Evolutionary conservation across 1,140 invertebrate genomes (phyloP).

Genomic region (Formica exsecta): DNA sequence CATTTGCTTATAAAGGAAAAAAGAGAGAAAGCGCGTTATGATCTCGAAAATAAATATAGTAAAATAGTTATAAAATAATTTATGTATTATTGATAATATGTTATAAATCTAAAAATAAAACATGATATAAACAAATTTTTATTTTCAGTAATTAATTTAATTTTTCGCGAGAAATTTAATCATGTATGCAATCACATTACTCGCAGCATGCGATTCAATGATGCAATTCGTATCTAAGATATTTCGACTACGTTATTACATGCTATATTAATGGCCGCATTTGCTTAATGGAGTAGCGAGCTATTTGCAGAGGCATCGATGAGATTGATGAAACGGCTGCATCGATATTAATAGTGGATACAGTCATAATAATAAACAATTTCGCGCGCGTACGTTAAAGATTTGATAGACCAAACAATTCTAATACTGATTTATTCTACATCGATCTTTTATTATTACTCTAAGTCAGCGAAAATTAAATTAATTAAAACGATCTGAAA

Average conservation of each 20-base stretch:
- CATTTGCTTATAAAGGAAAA: background rate
- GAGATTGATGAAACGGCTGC: conserved; percentile 17
- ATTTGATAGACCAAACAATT: background rate
- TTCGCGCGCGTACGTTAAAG: background rate
- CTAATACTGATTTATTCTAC: background rate
- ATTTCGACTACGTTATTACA: conserved; percentile 12
- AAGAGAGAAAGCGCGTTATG: background rate
- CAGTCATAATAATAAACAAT: conserved; percentile 11
- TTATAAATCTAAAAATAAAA: conserved; percentile 10
- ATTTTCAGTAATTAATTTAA: background rate
- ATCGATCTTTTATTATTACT: background rate
- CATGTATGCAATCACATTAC: background rate
- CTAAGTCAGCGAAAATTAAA: background rate
- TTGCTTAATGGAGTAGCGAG: conserved; percentile 39
- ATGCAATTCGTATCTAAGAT: conserved; percentile 27
- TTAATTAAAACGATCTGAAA: background rate
- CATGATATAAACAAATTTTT: background rate
- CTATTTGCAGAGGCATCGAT: conserved; percentile 40
- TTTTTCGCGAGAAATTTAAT: background rate
- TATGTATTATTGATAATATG: background rate
- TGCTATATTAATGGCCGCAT: background rate
- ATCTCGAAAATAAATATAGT: background rate
- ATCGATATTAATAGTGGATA: background rate
- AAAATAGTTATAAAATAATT: background rate
- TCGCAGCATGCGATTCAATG: background rate